Conservation (phyloP, 2,113 vertebrate genomes). For the Jaculus jaculus region DNA sequence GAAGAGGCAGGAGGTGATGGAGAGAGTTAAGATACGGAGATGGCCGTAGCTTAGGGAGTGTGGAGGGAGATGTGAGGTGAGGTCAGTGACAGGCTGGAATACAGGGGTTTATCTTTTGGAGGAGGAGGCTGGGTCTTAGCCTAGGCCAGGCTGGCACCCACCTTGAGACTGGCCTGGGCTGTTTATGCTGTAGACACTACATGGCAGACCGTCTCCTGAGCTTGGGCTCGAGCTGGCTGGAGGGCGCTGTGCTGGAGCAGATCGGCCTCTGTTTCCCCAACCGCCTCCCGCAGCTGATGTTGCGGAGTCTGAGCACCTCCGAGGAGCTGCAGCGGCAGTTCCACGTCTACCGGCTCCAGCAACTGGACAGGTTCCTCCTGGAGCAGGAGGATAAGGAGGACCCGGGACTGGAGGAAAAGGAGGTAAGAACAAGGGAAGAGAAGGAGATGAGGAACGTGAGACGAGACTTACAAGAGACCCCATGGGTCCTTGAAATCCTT, state of each 20-base stretch:
- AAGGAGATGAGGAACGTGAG: background rate
- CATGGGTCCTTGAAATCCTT: conserved; percentile 44
- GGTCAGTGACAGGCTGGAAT: background rate
- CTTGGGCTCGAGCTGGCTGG: conserved; percentile 91
- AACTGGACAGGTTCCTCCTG: conserved; percentile 89
- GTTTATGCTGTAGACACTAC: conserved; percentile 89
- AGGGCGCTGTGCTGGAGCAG: conserved; percentile 91
- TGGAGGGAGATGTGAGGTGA: conserved; percentile 36
- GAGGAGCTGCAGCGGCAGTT: conserved; percentile 92
- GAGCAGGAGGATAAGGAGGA: conserved; percentile 53
- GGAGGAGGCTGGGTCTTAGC: background rate
- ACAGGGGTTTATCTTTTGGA: background rate
- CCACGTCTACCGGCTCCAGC: conserved; percentile 91
- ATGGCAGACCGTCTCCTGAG: conserved; percentile 94
- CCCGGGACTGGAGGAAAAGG: conserved; percentile 16
- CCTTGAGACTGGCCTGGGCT: background rate
- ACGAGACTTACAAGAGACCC: background rate
- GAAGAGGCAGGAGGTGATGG: background rate
- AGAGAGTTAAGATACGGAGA: conserved; percentile 46
- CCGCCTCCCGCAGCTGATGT: conserved; percentile 95
- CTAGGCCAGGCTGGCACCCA: background rate
- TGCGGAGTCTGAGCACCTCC: conserved; percentile 90
- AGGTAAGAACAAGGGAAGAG: conserved; percentile 52
- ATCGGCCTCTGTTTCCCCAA: conserved; percentile 95
- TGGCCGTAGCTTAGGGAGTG: background rate